Evolutionary conservation across 1,140 invertebrate genomes (phyloP).

Genomic region (Zaprionus vittiger): DNA sequence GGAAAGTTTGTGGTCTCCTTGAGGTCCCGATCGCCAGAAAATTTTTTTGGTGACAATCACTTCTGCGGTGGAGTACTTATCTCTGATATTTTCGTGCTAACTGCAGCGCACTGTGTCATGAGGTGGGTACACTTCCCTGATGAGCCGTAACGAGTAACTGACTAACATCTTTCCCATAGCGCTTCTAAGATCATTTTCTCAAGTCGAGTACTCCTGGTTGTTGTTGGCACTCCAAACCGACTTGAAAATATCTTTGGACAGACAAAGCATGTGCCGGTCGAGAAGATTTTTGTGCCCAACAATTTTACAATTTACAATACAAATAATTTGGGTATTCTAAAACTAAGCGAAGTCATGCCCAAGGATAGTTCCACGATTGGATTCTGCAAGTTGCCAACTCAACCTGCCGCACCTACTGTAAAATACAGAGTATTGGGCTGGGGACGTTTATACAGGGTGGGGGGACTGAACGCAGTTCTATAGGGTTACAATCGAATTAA

Average conservation of each 20-base stretch:
- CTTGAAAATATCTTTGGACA: not conserved
- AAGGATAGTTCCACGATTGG: conserved; percentile 21
- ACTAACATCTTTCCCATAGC: conserved; percentile 23
- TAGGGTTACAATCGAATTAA: not conserved
- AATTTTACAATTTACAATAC: conserved; percentile 52
- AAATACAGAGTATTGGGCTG: conserved; percentile 58
- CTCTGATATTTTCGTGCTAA: conserved; percentile 40
- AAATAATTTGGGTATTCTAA: conserved; percentile 56
- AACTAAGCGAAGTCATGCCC: conserved; percentile 27
- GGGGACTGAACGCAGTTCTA: not conserved
- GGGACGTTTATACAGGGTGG: conserved; percentile 47
- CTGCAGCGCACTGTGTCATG: conserved; percentile 60
- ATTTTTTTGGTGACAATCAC: conserved; percentile 57
- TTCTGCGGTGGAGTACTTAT: conserved; percentile 52
- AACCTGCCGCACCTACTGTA: not conserved
- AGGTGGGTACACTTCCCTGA: conserved; percentile 43
- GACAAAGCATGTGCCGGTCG: conserved; percentile 18
- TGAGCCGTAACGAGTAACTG: too few species aligned
- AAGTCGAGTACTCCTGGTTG: conserved; percentile 36
- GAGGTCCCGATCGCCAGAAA: conserved; percentile 44
- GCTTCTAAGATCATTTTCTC: conserved; percentile 38
- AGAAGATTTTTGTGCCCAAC: conserved; percentile 43
- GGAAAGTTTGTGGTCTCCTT: conserved; percentile 58
- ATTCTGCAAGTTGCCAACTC: conserved; percentile 30
- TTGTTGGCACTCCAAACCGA: conserved; percentile 46